Evolutionary conservation across 1,140 invertebrate species (phyloP).

Genomic region (Dendrolimus kikuchii): DNA sequence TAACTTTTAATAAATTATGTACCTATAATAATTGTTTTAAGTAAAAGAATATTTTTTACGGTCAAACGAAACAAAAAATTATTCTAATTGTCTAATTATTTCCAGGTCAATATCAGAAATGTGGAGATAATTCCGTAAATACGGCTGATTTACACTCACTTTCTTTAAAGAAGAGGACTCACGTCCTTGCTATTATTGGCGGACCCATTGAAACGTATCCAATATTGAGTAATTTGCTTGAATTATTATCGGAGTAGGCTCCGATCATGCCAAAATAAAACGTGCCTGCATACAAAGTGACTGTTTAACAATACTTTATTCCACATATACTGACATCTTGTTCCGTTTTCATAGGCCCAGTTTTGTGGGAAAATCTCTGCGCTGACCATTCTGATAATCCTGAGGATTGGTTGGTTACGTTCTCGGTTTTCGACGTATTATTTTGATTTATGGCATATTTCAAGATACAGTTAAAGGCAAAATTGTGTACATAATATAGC

Average conservation of each 20-base stretch:
- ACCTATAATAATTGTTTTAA: too few relatives aligned
- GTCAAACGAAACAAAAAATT: too few relatives aligned
- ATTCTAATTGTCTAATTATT: too few relatives aligned
- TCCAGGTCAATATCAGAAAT: too few relatives aligned
- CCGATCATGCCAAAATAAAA: slow-evolving; percentile 21
- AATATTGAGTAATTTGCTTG: slow-evolving; percentile 33
- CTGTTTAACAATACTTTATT: slow-evolving; percentile 25
- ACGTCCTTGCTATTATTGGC: slow-evolving; percentile 9
- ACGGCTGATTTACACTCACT: background rate
- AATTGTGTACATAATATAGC: too few relatives aligned
- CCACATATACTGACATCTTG: slow-evolving; percentile 17
- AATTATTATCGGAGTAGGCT: slow-evolving; percentile 30
- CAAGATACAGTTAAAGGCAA: too few relatives aligned
- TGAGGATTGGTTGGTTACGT: too few relatives aligned
- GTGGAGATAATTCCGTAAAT: too few relatives aligned
- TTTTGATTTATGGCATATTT: too few relatives aligned
- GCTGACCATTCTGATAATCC: background rate
- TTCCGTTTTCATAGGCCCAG: background rate
- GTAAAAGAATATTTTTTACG: too few relatives aligned
- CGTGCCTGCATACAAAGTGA: slow-evolving; percentile 34
- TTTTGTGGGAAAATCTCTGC: background rate
- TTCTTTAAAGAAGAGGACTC: background rate
- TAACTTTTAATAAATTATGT: too few relatives aligned
- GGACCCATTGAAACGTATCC: background rate
- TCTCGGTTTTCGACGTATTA: too few relatives aligned